Evolutionary conservation across 1,140 invertebrate genomes (phyloP).

Genomic region (Temnothorax nylanderi): DNA sequence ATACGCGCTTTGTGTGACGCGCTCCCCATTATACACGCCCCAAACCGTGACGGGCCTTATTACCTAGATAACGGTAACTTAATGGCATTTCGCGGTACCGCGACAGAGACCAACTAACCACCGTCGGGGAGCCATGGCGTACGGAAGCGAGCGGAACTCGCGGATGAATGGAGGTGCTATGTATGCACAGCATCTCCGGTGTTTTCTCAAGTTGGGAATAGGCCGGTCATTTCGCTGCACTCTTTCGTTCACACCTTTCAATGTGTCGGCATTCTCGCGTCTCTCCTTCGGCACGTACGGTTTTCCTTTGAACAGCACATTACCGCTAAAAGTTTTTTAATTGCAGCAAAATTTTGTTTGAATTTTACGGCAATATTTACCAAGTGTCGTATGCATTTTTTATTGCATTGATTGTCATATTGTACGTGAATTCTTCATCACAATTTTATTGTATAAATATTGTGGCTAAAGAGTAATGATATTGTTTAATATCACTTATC

Average conservation of each 20-base stretch:
- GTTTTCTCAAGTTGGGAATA: conserved; percentile 4
- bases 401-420: not conserved
- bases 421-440: not conserved
- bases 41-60: conserved; percentile 59
- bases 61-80: conserved; percentile 72
- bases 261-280: not conserved
- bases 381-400: not conserved
- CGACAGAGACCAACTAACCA: conserved; percentile 28
- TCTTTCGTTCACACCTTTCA: not conserved
- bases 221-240: not conserved
- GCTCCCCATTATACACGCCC: conserved; percentile 45
- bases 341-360: not conserved
- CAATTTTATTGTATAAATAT: not conserved
- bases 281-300: not conserved
- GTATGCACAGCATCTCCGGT: not conserved
- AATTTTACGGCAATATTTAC: not conserved
- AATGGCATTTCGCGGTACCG: conserved; percentile 68
- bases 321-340: not conserved
- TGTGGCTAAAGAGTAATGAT: not conserved
- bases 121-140: not conserved
- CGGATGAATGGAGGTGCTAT: conserved; percentile 5
- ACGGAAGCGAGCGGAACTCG: conserved; percentile 37
- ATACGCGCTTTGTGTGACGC: conserved; percentile 66
- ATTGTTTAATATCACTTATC: not conserved
- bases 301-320: not conserved